Base-by-base conservation (phyloP, 2,888 invertebrate species). In the Crioceris asparagi region DNA sequence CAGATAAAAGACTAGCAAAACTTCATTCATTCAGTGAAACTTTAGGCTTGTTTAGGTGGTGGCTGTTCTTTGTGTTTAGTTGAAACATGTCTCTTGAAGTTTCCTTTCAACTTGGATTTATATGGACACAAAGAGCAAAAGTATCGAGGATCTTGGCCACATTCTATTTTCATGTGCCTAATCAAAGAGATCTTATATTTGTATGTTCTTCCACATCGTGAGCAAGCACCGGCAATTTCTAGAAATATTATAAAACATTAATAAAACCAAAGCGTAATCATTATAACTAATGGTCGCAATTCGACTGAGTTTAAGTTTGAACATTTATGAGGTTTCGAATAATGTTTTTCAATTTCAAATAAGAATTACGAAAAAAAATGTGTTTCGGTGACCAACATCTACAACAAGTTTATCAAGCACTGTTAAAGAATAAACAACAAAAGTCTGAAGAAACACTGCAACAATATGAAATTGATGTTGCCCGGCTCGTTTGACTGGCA, bases 201-300 rank as follows among this genome's bases (percentile, higher is more conserved):
- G 70, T 85, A 87, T 39, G 74, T 72, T 65, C 83, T 86, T 41
- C 77, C 77, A 60, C 86, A 86, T 46, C 67, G 68, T 47, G 71
- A 72, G 14, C 35, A 35, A 8, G 15, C 26, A 30, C 16, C 7
- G 5, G 5, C 15, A 15, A 16, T 11, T 5, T 27, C 27, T 15
- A 14, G 15, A 27, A 27, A 27, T 27, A 4, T 14, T 7, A 27
- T 11, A 12, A 6, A 27, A 17, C 17, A 6, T 17, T 17, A 6
- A 15, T 16, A 31, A 18, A 5, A n/a, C 10, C n/a, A 30, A 30
- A 11, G 3, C 6, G n/a, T n/a, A n/a, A n/a, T n/a, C n/a, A n/a
- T n/a, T n/a, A n/a, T n/a, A n/a, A n/a, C n/a, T n/a, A n/a, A n/a
- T n/a, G n/a, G n/a, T n/a, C n/a, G n/a, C n/a, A n/a, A n/a, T n/a